Percentiles rank a stretch among this genome's conserved stretches.
phyloP scores from a whole-genome alignment of 2,113 vertebrate species.

The Alouatta palliata region DNA sequence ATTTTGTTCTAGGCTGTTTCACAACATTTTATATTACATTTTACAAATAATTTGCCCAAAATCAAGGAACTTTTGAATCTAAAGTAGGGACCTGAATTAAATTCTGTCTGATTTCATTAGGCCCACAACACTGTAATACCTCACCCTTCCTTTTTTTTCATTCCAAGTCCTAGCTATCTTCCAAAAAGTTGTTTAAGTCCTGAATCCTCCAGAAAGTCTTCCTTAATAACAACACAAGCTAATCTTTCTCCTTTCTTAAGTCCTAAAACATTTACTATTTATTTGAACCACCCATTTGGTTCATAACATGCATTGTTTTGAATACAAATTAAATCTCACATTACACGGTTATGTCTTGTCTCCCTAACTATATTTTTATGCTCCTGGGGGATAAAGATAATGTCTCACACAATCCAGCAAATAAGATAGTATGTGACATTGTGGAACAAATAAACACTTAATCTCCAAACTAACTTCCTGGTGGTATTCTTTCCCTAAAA shows the following conservation, averaged over 20 bases:
- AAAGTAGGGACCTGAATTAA: neutral
- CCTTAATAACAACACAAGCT: neutral
- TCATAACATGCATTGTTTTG: neutral
- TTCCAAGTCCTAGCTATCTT: neutral
- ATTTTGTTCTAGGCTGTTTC: neutral
- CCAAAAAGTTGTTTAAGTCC: neutral
- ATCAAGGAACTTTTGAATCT: slow-evolving; percentile 1
- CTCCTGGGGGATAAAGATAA: neutral
- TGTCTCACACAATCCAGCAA: neutral
- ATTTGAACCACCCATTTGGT: slow-evolving; percentile 19
- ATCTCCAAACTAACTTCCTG: slow-evolving; percentile 17
- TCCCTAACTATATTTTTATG: slow-evolving; percentile 28
- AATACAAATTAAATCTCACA: slow-evolving; percentile 14
- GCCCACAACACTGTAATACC: neutral
- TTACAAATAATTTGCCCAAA: slow-evolving; percentile 20
- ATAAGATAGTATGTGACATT: neutral
- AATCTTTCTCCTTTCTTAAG: neutral
- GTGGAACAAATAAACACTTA: slow-evolving; percentile 29
- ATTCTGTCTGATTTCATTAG: neutral
- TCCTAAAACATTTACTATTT: slow-evolving; percentile 5
- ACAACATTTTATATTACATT: neutral
- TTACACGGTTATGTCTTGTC: neutral
- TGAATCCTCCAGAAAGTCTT: neutral
- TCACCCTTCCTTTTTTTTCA: neutral
- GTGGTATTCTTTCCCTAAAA: slow-evolving; percentile 26